Conservation (phyloP, 1,140 invertebrate species). For the Drosophila lacertosa region DNA sequence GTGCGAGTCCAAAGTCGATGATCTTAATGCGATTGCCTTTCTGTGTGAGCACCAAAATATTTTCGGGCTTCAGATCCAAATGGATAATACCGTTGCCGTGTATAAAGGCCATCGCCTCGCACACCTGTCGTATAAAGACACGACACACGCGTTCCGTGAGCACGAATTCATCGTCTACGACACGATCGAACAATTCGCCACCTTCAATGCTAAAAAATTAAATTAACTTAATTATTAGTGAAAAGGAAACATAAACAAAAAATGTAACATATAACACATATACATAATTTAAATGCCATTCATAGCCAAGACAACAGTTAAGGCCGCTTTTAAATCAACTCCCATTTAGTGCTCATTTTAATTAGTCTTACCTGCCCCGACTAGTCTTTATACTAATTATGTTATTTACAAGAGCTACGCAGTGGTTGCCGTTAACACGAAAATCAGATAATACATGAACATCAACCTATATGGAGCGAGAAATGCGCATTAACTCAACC, state of each 20-base stretch:
- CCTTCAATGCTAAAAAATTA: constrained; percentile 93
- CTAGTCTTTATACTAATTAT: constrained; percentile 43
- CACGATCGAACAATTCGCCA: constrained; percentile 98
- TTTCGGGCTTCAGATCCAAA: constrained; percentile 99
- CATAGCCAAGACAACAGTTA: constrained; percentile 36
- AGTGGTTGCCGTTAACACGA: constrained; percentile 60
- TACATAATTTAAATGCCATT: constrained; percentile 27
- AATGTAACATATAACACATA: constrained; percentile 2
- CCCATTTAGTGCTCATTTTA: constrained; percentile 28
- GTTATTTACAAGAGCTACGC: constrained; percentile 71
- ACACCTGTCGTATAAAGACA: constrained; percentile 98
- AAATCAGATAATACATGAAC: constrained; percentile 81
- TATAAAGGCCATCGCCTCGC: constrained; percentile 98
- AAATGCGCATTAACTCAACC: constrained; percentile 57
- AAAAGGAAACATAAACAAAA: background rate
- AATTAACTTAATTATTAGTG: background rate
- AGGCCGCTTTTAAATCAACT: constrained; percentile 28
- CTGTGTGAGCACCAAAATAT: constrained; percentile 97
- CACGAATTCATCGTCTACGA: constrained; percentile 98
- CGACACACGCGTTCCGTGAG: constrained; percentile 97
- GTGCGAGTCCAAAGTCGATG: constrained; percentile 97
- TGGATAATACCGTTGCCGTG: constrained; percentile 97
- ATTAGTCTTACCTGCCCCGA: constrained; percentile 53
- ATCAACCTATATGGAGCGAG: constrained; percentile 46
- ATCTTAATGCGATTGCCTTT: constrained; percentile 98